Evolutionary conservation across 2,113 vertebrate genomes (phyloP), one percentile per base, ranked within the genome.

Genomic region (Sorex araneus): DNA sequence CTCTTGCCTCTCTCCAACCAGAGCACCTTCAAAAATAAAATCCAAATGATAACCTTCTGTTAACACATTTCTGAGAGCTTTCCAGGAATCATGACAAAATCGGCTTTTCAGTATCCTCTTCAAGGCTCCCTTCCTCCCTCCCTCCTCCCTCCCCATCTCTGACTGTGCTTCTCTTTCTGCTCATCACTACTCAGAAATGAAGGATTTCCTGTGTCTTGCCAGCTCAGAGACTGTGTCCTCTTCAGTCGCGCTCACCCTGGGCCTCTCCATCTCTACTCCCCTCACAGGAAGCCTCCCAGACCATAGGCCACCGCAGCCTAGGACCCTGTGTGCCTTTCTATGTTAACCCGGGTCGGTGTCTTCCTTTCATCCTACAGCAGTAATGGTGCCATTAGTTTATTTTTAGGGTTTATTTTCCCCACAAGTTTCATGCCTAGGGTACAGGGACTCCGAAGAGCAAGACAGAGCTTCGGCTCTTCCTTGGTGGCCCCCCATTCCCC

Each of bases 311-410:
- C 47, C 47, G 13, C 47, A 13, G 16, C 28, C 25, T 8, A 9
- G 3, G 1, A 19, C 8, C 4, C 28, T 12, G 4, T 0, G 25
- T n/a, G 36, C 8, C 16, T 87, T 71, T 25, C 91, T 67, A 19
- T 0, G 2, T 34, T 12, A 50, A n/a, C 9, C 32, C 15, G 0
- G 0, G 0, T 32, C 19, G 25, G n/a, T 60, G 4, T 74, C 73
- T 84, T 54, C 27, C 60, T 63, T 76, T 83, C 47, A 16, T n/a
- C 8, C 25, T 40, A 15, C 3, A 36, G n/a, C 70, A 45, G 34
- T 25, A 16, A 60, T 36, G 43, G 3, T 36, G 30, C 54, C 47
- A 2, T 45, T 34, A 57, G 25, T 10, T 12, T 60, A 60, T 60
- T 60, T 60, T 60, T 60, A 60, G 57, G 9, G 9, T 12, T 25